Evolutionary conservation across 2,888 invertebrate genomes (phyloP).

Genomic region (Sisyra terminalis): DNA sequence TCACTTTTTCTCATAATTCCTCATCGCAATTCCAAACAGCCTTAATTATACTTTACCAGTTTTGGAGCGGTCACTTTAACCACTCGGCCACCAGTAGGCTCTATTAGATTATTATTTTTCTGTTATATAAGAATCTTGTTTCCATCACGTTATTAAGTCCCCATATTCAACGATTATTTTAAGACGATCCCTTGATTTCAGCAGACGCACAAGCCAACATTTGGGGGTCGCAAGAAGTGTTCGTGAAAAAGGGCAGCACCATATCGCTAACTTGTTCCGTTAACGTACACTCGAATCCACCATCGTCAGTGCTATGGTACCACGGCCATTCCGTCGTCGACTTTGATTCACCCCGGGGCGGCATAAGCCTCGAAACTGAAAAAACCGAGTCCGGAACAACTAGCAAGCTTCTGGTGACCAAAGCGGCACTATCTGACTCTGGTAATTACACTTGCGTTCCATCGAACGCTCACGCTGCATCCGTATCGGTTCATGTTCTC

Average conservation of each 20-base stretch:
- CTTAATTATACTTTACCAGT: too few relatives aligned
- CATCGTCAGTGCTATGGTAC: conserved; percentile 69
- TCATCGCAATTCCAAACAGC: too few relatives aligned
- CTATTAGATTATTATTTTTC: too few relatives aligned
- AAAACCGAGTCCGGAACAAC: conserved; percentile 70
- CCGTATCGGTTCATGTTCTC: conserved; percentile 69
- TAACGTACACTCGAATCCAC: conserved; percentile 68
- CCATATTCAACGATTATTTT: conserved; percentile 13
- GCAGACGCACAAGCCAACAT: conserved; percentile 77
- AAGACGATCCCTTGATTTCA: conserved; percentile 19
- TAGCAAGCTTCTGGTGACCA: conserved; percentile 64
- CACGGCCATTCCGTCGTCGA: conserved; percentile 69
- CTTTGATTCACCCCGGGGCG: conserved; percentile 67
- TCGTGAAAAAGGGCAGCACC: conserved; percentile 80
- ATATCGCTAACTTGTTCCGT: conserved; percentile 79
- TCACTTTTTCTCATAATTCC: too few relatives aligned
- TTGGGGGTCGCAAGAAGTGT: conserved; percentile 71
- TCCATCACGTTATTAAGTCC: too few relatives aligned
- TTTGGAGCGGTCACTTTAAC: too few relatives aligned
- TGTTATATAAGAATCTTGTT: too few relatives aligned
- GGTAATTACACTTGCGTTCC: conserved; percentile 87
- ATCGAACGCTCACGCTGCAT: conserved; percentile 65
- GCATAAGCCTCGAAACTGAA: conserved; percentile 75
- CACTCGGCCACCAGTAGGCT: too few relatives aligned
- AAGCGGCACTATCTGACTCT: conserved; percentile 67